Evolutionary conservation across 2,888 invertebrate genomes (phyloP), one percentile per base, ranked within the genome.

Genomic region (Steinernema hermaphroditum): DNA sequence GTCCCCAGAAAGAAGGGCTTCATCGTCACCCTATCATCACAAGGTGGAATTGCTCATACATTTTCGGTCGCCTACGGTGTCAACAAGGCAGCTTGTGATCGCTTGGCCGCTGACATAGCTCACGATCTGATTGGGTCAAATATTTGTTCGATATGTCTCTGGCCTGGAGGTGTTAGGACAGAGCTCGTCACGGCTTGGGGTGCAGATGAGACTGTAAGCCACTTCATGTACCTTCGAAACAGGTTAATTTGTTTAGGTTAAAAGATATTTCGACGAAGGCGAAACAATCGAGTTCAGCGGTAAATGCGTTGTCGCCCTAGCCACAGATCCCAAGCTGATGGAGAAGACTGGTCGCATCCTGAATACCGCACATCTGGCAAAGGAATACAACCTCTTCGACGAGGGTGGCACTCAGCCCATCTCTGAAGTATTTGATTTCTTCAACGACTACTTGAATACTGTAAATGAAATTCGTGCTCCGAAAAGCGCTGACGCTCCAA

Each of bases 161-260:
- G 88, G 88, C 89, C 89, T 0, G 89, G 88, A 41, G 82, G 87
- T 9, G 88, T 88, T 0, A 78, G 80, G 24, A 89, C 89, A 0
- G 89, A 89, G 75, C 71, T 79, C 16, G 75, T 87, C 24, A 46
- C 43, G 16, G 22, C 19, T 1, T 16, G 19, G 0, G 57, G 32
- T 27, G n/a, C 24, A 29, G 44, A 46, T 16, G n/a, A n/a, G n/a
- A 19, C 27, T 41, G 62, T 62, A 62, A n/a, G 62, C 16, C 22
- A 12, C 24, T 1, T 1, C 8, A 2, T 8, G 1, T 4, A 9
- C 43, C 19, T 8, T 2, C 43, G 37, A 8, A 22, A 32, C 9
- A 8, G 27, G 2, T 68, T 14, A 68, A 32, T 22, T 22, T n/a
- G 6, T 22, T 69, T 41, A 43, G 41, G 12, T 34, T 2, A 37